A percentile compares a stretch with the other conserved stretches of the same genome.
Evolutionary conservation across 2,797 vertebrate species (phyloP).

Genomic region (Columba guinea): DNA sequence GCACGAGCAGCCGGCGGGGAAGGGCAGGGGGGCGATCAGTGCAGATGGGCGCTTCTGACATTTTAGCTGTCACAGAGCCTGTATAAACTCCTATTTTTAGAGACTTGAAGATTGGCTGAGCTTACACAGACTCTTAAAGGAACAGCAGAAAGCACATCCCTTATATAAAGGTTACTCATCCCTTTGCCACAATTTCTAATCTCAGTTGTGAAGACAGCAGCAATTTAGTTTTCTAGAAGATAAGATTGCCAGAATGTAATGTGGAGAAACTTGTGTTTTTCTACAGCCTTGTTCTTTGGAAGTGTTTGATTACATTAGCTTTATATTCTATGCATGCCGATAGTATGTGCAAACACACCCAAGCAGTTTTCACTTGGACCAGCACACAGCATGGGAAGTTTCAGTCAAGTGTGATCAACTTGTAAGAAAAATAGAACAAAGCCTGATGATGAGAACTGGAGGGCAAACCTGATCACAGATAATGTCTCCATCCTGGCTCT

Average conservation of each 20-base stretch:
- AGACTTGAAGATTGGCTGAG: not conserved
- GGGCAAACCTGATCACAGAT: not conserved
- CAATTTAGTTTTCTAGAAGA: not conserved
- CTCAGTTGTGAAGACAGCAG: not conserved
- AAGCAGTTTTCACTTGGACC: not conserved
- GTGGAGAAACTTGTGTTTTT: not conserved
- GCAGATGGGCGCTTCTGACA: fast-evolving
- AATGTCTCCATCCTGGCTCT: not conserved
- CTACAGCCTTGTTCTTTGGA: not conserved
- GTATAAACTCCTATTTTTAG: not conserved
- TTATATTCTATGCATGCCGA: fast-evolving
- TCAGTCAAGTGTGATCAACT: not conserved
- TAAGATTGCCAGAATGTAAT: not conserved
- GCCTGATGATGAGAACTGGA: not conserved
- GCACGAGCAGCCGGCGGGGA: fast-evolving
- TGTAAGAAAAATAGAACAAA: not conserved
- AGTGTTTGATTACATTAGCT: not conserved
- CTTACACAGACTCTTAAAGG: not conserved
- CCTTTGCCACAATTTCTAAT: not conserved
- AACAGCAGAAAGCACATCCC: not conserved
- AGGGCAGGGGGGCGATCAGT: fast-evolving
- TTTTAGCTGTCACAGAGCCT: not conserved
- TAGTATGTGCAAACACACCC: not conserved
- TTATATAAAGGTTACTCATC: not conserved
- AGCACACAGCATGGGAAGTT: not conserved